phyloP scores from a whole-genome alignment of 2,113 vertebrate species.

The Hyperopisus bebe region DNA sequence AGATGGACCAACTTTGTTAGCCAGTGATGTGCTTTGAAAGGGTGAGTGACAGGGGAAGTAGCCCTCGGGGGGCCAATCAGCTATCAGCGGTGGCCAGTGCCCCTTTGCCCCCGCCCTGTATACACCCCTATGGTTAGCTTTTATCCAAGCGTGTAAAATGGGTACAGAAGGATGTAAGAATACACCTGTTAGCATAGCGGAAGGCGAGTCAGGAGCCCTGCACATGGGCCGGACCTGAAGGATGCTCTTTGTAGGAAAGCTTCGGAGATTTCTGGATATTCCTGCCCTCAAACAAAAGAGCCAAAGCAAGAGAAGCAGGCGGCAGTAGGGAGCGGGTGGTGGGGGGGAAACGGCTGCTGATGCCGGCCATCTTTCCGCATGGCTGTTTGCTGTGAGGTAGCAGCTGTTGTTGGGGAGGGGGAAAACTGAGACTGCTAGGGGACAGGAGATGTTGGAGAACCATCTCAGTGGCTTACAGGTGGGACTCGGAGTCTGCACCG shows the following conservation, averaged over 20 bases:
- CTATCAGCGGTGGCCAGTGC: not conserved
- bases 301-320: not conserved
- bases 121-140: not conserved
- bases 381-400: not conserved
- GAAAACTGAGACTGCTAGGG: not conserved
- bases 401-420: not conserved
- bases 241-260: not conserved
- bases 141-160: not conserved
- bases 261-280: not conserved
- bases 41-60: not conserved
- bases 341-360: not conserved
- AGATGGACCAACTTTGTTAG: not conserved
- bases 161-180: not conserved
- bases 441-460: not conserved
- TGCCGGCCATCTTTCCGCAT: not conserved
- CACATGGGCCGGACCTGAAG: not conserved
- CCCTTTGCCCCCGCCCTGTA: not conserved
- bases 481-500: not conserved
- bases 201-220: not conserved
- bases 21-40: not conserved
- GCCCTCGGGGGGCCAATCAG: not conserved
- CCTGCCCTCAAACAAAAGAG: not conserved
- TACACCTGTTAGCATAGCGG: not conserved
- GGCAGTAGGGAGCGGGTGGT: not conserved
- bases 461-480: not conserved